These are phyloP conservation scores for Eurytoma californica DNA, from an alignment of 2,888 invertebrate species.

Conservation along the genomic window DNA sequence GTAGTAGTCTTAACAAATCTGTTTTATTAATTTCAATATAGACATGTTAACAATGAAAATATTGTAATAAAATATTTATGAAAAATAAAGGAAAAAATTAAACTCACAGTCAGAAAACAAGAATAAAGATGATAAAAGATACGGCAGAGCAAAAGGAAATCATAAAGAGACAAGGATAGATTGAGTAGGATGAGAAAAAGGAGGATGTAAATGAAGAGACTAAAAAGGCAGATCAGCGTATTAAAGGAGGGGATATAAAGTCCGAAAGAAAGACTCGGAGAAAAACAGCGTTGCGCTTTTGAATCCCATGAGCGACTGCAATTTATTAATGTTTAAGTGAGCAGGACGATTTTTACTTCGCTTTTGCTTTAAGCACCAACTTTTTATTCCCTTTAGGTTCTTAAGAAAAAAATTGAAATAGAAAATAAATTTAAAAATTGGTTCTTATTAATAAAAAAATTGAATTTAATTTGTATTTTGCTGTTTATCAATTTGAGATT, in stretches of 20 bases:
- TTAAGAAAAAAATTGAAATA: too few species aligned
- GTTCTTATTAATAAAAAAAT: too few species aligned
- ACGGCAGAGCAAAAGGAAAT: slow-evolving; percentile 43
- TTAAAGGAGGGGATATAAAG: slow-evolving; percentile 10
- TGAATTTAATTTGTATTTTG: too few species aligned
- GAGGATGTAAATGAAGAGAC: background rate
- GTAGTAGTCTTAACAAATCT: too few species aligned
- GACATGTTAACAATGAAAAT: background rate
- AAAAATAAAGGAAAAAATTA: too few species aligned
- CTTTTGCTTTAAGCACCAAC: too few species aligned
- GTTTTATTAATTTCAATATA: too few species aligned
- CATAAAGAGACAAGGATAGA: slow-evolving; percentile 56
- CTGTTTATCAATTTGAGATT: too few species aligned
- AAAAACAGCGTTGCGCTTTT: slow-evolving; percentile 11
- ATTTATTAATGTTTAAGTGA: slow-evolving; percentile 20
- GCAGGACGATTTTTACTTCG: background rate
- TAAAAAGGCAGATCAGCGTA: background rate
- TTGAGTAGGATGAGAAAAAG: slow-evolving; percentile 9
- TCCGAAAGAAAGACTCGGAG: background rate
- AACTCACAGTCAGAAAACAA: background rate
- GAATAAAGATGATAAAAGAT: background rate
- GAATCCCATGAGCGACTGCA: slow-evolving; percentile 6
- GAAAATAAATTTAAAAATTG: too few species aligned
- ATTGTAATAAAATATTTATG: background rate
- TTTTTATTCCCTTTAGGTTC: too few species aligned